These are phyloP conservation scores for Drosophila eugracilis DNA, from an alignment of 1,140 invertebrate genomes.

Conservation along the genomic window DNA sequence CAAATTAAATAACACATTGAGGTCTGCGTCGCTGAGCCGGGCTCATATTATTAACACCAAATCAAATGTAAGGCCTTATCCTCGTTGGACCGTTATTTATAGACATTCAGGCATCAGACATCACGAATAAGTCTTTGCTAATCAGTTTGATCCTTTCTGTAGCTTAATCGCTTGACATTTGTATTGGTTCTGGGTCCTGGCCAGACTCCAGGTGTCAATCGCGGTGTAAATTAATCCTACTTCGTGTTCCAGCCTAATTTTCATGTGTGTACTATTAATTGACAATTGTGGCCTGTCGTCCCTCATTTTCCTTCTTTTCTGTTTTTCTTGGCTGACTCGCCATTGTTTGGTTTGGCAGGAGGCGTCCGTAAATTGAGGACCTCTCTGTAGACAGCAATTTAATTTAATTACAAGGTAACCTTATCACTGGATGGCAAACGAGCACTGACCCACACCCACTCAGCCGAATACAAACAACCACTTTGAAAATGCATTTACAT, in stretches of 20 bases:
- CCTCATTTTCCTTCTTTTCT: constrained; percentile 18
- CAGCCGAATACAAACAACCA: constrained; percentile 10
- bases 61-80: constrained; percentile 50
- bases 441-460: constrained; percentile 56
- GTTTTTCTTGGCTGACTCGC: constrained; percentile 12
- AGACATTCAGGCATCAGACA: constrained; percentile 6
- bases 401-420: constrained; percentile 80
- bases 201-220: constrained; percentile 55
- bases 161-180: constrained; percentile 80
- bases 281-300: constrained; percentile 48
- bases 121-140: constrained; percentile 68
- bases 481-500: constrained; percentile 32
- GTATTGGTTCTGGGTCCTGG: constrained; percentile 62
- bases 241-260: constrained; percentile 59
- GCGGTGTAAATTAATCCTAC: constrained; percentile 69
- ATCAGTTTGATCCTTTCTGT: constrained; percentile 78
- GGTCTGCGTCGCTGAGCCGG: constrained; percentile 47
- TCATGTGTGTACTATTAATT: constrained; percentile 68
- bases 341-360: constrained; percentile 30
- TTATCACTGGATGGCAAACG: constrained; percentile 61
- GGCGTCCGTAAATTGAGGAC: constrained; percentile 19
- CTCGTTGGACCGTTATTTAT: constrained; percentile 31
- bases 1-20: constrained; percentile 80
- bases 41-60: constrained; percentile 79
- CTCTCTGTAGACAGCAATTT: constrained; percentile 63